A percentile compares a stretch with the other conserved stretches of the same genome.
These are phyloP conservation scores for Lycopodina hypogea DNA, from an alignment of 37 sponge, comb jelly and placozoan genomes.

Conservation along the genomic window DNA sequence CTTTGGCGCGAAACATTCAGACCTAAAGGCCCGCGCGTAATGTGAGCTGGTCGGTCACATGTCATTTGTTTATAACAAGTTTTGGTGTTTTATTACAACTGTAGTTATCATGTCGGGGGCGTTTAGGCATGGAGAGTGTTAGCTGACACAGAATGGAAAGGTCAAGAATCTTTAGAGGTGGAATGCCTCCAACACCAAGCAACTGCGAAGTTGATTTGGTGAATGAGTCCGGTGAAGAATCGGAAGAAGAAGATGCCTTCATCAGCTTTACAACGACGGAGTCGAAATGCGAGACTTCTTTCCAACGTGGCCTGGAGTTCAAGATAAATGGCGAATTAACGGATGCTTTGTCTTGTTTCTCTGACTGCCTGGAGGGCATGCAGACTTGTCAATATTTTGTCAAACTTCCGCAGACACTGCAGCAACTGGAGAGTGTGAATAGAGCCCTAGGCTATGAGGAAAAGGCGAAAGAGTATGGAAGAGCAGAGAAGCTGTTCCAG, in stretches of 20 bases:
- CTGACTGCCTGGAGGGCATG: conserved; percentile 37
- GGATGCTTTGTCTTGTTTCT: conserved; percentile 25
- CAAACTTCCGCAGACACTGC: conserved; percentile 46
- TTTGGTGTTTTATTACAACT: too few relatives aligned
- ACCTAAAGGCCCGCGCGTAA: not conserved
- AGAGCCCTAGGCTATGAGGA: not conserved
- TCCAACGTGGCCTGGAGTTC: conserved; percentile 23
- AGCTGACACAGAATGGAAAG: not conserved
- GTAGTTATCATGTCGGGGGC: too few relatives aligned
- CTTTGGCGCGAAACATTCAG: not conserved
- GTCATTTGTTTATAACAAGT: not conserved
- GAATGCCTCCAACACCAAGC: not conserved
- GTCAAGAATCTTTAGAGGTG: not conserved
- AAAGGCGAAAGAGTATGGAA: conserved; percentile 39
- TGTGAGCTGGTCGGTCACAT: not conserved
- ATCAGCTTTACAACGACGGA: conserved; percentile 46
- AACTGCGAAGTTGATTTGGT: not conserved
- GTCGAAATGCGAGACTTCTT: conserved; percentile 31
- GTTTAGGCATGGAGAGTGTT: too few relatives aligned
- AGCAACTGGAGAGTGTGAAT: conserved; percentile 23
- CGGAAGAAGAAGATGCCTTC: conserved; percentile 35
- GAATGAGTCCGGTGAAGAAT: not conserved
- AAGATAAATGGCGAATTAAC: conserved; percentile 8
- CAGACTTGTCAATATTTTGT: conserved; percentile 47
- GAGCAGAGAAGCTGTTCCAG: conserved; percentile 54